A percentile compares a stretch with the other conserved stretches of the same genome.
Conservation (phyloP, 2,797 vertebrate genomes). For the Labroides dimidiatus region DNA sequence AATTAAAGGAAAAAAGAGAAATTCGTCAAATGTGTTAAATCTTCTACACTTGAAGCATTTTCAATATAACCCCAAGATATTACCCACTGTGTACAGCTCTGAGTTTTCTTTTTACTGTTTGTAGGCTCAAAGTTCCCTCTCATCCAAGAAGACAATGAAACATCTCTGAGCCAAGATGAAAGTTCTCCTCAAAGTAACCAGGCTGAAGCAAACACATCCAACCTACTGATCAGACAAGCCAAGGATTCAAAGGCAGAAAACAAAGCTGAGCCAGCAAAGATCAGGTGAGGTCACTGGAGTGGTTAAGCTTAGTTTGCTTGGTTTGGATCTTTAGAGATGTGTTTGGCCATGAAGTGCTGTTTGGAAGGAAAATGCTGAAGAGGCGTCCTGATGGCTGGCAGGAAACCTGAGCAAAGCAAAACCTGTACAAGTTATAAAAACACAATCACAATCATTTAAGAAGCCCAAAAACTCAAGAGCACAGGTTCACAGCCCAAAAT, state of each 20-base stretch:
- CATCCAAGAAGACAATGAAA: conserved; percentile 33
- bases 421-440: too few species aligned
- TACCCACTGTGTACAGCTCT: not conserved
- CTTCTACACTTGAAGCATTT: not conserved
- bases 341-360: conserved; percentile 12
- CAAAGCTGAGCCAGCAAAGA: conserved; percentile 43
- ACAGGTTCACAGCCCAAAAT: too few species aligned
- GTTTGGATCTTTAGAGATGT: conserved; percentile 23
- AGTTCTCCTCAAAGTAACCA: conserved; percentile 31
- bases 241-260: conserved; percentile 49
- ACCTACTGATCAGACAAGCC: conserved; percentile 1
- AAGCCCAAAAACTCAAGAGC: too few species aligned
- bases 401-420: not conserved
- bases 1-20: too few species aligned
- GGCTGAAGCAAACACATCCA: conserved; percentile 33
- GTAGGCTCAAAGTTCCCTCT: conserved; percentile 37
- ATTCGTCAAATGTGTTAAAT: not conserved
- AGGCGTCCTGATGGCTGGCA: not conserved
- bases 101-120: conserved; percentile 6
- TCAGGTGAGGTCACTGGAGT: conserved; percentile 65
- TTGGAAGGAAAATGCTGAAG: conserved; percentile 8
- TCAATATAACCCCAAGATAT: too few species aligned
- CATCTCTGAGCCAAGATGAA: conserved; percentile 21
- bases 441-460: too few species aligned
- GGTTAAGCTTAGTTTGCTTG: conserved; percentile 22